A percentile compares a stretch with the other conserved stretches of the same genome.
Evolutionary conservation across 2,888 invertebrate species (phyloP).

Genomic region (Chymomyza procnemis): DNA sequence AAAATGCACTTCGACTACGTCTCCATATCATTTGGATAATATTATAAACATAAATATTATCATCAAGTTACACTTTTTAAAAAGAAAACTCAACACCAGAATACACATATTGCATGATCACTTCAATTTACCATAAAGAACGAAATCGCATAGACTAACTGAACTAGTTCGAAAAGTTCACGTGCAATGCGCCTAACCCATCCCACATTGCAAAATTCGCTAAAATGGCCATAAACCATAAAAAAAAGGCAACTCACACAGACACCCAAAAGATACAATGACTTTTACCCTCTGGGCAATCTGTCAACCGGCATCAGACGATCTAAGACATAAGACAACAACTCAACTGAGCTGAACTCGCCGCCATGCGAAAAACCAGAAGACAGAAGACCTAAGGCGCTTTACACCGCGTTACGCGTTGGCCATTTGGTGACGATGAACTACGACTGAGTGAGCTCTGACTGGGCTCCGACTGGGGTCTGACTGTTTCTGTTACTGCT

Average conservation of each 20-base stretch:
- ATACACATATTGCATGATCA: not conserved
- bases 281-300: slow-evolving; percentile 65
- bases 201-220: not conserved
- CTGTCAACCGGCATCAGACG: slow-evolving; percentile 66
- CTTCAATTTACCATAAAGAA: not conserved
- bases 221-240: slow-evolving; percentile 15
- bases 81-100: too few species aligned
- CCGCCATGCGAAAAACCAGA: slow-evolving; percentile 30
- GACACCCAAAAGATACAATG: slow-evolving; percentile 26
- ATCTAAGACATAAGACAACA: slow-evolving; percentile 53
- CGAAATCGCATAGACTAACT: not conserved
- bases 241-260: slow-evolving; percentile 1
- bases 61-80: too few species aligned
- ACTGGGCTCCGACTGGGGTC: slow-evolving; percentile 15
- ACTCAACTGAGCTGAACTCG: slow-evolving; percentile 22
- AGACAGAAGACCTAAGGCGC: slow-evolving; percentile 51
- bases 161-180: not conserved
- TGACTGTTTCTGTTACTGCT: slow-evolving; percentile 33
- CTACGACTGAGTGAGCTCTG: slow-evolving; percentile 44
- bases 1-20: too few species aligned
- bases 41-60: too few species aligned
- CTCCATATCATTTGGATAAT: too few species aligned
- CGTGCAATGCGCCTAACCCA: not conserved
- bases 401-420: slow-evolving; percentile 66
- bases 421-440: slow-evolving; percentile 59